Conservation (phyloP, 53 echinoderm and acorn worm species). For the Temnopleurus reevesii region DNA sequence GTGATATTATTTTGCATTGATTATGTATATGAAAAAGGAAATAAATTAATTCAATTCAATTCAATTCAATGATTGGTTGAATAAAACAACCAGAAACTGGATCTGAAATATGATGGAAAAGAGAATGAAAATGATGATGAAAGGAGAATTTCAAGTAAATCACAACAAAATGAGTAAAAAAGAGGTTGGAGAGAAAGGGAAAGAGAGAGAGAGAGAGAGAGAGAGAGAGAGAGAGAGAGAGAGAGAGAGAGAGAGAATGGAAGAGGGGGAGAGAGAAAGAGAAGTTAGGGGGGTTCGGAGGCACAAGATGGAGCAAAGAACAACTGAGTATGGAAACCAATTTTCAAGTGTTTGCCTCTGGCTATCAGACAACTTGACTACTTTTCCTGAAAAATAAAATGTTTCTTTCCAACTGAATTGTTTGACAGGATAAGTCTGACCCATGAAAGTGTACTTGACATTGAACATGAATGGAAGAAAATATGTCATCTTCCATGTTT, state of each 20-base stretch:
- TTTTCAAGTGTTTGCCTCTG: conserved; percentile 16
- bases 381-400: conserved; percentile 11
- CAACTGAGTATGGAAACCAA: neutral
- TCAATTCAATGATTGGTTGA: no score
- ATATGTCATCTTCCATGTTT: no score
- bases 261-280: neutral
- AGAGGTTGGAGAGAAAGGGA: neutral
- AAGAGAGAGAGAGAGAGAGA: neutral
- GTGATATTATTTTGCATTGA: no score
- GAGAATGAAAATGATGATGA: no score
- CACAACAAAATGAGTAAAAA: neutral
- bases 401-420: conserved; percentile 2
- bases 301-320: no score
- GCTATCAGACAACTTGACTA: conserved; percentile 11
- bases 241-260: neutral
- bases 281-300: no score
- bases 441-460: conserved; percentile 30
- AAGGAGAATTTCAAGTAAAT: neutral
- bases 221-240: neutral
- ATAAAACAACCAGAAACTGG: no score
- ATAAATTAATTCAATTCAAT: no score
- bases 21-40: no score
- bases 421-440: neutral
- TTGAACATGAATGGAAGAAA: conserved; percentile 19
- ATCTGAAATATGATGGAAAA: no score